Evolutionary conservation across 1,140 invertebrate species (phyloP).

Genomic region (Palaemon carinicauda): DNA sequence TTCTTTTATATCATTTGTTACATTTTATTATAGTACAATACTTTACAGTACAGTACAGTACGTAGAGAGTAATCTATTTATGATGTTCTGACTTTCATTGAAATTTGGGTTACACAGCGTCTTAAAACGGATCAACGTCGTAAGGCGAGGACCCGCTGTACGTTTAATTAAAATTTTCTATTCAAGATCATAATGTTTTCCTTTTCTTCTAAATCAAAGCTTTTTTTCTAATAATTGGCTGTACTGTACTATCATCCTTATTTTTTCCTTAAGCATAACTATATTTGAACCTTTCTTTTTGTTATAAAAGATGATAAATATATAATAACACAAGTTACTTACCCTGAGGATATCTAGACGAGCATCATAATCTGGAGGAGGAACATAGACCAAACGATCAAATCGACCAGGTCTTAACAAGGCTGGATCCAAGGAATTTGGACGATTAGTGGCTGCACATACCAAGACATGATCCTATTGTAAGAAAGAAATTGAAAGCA

Average conservation of each 20-base stretch:
- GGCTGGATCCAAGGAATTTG: slow-evolving; percentile 89
- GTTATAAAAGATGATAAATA: background rate
- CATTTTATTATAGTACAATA: too few species aligned
- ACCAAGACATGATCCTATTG: slow-evolving; percentile 66
- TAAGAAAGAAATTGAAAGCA: background rate
- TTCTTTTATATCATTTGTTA: too few species aligned
- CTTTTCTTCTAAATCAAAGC: too few species aligned
- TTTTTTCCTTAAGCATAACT: background rate
- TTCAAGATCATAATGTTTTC: too few species aligned
- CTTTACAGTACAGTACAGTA: too few species aligned
- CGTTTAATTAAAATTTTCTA: too few species aligned
- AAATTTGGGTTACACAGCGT: too few species aligned
- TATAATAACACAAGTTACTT: background rate
- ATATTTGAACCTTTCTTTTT: background rate
- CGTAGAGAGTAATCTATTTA: too few species aligned
- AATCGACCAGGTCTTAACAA: slow-evolving; percentile 85
- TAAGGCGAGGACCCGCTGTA: too few species aligned
- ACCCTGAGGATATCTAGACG: slow-evolving; percentile 28
- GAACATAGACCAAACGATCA: slow-evolving; percentile 81
- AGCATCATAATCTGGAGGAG: slow-evolving; percentile 22
- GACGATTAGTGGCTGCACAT: slow-evolving; percentile 95
- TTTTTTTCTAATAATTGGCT: too few species aligned
- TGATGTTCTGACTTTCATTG: too few species aligned
- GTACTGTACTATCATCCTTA: background rate
- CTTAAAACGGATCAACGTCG: too few species aligned